phyloP scores from a whole-genome alignment of 2,797 vertebrate species.

The Coregonus sp. region DNA sequence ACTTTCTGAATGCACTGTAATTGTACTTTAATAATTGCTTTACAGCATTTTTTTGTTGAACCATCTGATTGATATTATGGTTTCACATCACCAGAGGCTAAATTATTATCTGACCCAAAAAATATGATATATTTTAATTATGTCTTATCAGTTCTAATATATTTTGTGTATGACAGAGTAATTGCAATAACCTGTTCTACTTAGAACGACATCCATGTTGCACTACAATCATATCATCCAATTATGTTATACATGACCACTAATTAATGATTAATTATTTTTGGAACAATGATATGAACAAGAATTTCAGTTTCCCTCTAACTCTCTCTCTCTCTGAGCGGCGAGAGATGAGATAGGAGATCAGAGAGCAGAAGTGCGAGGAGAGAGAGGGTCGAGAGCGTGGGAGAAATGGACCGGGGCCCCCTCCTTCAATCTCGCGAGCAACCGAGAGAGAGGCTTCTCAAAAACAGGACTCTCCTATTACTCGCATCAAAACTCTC shows the following conservation, averaged over 20 bases:
- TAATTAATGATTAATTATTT: neutral
- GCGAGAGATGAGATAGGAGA: too few relatives aligned
- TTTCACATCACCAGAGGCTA: neutral
- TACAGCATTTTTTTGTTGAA: neutral
- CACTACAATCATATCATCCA: neutral
- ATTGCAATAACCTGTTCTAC: neutral
- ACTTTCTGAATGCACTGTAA: too few relatives aligned
- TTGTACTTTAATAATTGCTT: neutral
- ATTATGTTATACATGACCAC: neutral
- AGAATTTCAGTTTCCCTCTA: neutral
- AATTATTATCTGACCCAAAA: neutral
- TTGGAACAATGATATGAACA: neutral
- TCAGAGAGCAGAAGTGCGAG: too few relatives aligned
- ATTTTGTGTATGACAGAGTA: neutral
- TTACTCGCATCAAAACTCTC: too few relatives aligned
- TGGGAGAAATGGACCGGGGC: too few relatives aligned
- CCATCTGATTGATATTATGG: neutral
- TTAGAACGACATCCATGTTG: neutral
- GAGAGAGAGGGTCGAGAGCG: too few relatives aligned
- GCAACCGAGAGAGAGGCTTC: too few relatives aligned
- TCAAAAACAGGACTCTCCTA: too few relatives aligned
- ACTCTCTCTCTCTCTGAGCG: neutral
- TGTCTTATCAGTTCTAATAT: neutral
- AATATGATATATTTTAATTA: neutral
- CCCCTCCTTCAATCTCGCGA: too few relatives aligned